Conservation (phyloP, 2,113 vertebrate species). For the Gambusia holbrooki region DNA sequence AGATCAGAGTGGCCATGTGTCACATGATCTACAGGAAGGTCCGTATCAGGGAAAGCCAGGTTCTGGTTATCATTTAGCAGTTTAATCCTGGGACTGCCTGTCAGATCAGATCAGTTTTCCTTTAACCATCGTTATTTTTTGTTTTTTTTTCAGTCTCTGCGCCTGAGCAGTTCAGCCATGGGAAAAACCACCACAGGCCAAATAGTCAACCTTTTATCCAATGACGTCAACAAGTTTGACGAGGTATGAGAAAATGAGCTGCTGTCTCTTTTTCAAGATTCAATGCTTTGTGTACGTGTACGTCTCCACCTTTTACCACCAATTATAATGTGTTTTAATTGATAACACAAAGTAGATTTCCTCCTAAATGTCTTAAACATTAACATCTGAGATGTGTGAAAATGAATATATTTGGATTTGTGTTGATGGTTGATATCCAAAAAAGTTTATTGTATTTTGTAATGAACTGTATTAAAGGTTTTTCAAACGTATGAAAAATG, state of each 20-base stretch:
- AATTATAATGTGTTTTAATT: background rate
- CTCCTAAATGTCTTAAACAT: no score
- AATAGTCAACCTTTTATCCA: constrained; percentile 96
- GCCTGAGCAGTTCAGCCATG: constrained; percentile 88
- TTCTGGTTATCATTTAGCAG: background rate
- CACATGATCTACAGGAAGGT: constrained; percentile 97
- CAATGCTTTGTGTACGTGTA: background rate
- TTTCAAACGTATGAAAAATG: no score
- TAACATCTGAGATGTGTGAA: background rate
- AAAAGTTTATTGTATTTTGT: no score
- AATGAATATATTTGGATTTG: no score
- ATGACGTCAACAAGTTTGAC: constrained; percentile 97
- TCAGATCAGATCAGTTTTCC: background rate
- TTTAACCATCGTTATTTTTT: background rate
- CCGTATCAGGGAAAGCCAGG: no score
- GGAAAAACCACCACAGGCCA: constrained; percentile 95
- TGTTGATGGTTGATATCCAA: no score
- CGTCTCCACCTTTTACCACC: background rate
- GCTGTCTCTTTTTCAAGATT: background rate
- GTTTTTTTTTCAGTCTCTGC: constrained; percentile 82
- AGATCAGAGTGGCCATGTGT: constrained; percentile 90
- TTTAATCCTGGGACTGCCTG: background rate
- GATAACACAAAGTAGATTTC: background rate
- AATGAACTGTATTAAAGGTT: no score
- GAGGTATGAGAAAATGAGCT: constrained; percentile 79